Conservation (phyloP, 2,888 invertebrate species). For the Tethea ocularis region DNA sequence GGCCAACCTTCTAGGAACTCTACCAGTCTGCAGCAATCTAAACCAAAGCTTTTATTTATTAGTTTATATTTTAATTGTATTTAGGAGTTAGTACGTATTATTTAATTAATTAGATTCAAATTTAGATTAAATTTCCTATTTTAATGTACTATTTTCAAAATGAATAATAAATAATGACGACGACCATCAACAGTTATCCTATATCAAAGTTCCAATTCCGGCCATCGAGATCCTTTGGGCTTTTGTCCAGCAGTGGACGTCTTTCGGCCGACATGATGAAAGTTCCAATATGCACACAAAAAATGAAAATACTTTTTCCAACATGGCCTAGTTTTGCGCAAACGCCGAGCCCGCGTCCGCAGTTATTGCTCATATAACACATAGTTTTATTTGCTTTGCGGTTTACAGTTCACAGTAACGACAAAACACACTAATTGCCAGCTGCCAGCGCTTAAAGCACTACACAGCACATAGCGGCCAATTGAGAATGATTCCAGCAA, state of each 20-base stretch:
- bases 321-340: not conserved
- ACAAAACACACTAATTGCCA: constrained; percentile 8
- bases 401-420: constrained; percentile 4
- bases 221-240: too few relatives aligned
- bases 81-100: too few relatives aligned
- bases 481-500: constrained; percentile 6
- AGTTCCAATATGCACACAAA: not conserved
- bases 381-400: constrained; percentile 4
- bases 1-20: too few relatives aligned
- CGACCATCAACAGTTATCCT: not conserved
- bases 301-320: not conserved
- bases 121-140: too few relatives aligned
- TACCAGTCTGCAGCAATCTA: too few relatives aligned
- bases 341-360: not conserved
- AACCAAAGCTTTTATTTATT: too few relatives aligned
- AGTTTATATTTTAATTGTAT: too few relatives aligned
- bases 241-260: too few relatives aligned
- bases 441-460: constrained; percentile 1
- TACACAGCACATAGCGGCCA: not conserved
- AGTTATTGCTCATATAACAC: not conserved
- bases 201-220: too few relatives aligned
- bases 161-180: too few relatives aligned
- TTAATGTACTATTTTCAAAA: too few relatives aligned
- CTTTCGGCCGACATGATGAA: not conserved
- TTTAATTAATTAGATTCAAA: too few relatives aligned